Conservation (phyloP, 1,140 invertebrate genomes). For the Mamestra configurata region DNA sequence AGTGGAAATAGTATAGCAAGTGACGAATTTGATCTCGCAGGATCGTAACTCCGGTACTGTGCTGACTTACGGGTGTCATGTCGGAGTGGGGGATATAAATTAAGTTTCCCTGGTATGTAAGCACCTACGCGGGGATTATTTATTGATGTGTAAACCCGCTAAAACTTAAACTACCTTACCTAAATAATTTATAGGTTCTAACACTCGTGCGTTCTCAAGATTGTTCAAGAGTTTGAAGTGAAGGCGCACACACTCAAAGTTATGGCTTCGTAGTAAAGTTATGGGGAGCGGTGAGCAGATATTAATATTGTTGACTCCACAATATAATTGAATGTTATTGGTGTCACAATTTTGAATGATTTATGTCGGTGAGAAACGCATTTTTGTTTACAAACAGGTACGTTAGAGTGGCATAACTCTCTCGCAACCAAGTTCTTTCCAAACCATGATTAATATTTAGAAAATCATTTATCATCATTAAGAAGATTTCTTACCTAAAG, state of each 20-base stretch:
- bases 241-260: slow-evolving; percentile 54
- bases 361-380: not conserved
- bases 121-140: slow-evolving; percentile 51
- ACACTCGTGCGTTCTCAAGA: slow-evolving; percentile 54
- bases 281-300: slow-evolving; percentile 50
- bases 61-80: slow-evolving; percentile 43
- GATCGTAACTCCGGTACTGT: slow-evolving; percentile 34
- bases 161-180: slow-evolving; percentile 61
- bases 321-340: slow-evolving; percentile 50
- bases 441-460: not conserved
- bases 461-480: slow-evolving; percentile 9
- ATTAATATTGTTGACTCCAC: slow-evolving; percentile 59
- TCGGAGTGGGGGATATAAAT: slow-evolving; percentile 44
- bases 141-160: slow-evolving; percentile 59
- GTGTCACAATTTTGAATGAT: slow-evolving; percentile 29
- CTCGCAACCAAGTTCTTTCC: not conserved
- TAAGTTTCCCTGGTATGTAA: slow-evolving; percentile 43
- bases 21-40: slow-evolving; percentile 42
- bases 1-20: slow-evolving; percentile 25
- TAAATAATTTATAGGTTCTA: slow-evolving; percentile 66
- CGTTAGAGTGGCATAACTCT: not conserved
- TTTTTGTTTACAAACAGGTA: slow-evolving; percentile 21
- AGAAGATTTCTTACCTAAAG: not conserved
- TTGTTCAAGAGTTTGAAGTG: slow-evolving; percentile 63
- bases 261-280: slow-evolving; percentile 49